These are phyloP conservation scores for Chaetophractus vellerosus DNA, from an alignment of 2,797 vertebrate species.

Conservation along the genomic window DNA sequence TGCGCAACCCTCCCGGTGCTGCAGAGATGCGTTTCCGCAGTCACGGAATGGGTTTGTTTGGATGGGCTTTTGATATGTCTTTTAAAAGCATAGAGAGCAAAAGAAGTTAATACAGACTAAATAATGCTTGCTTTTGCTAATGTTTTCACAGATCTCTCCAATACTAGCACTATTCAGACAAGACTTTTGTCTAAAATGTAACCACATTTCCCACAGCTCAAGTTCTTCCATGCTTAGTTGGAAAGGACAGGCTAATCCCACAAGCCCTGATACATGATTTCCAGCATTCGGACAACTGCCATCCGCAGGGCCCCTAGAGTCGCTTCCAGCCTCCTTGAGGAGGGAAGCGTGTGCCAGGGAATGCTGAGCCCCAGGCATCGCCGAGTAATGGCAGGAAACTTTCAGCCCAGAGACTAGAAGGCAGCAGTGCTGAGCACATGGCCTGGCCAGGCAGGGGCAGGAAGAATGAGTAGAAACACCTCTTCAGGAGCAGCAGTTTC, in stretches of 20 bases:
- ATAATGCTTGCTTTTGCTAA: not conserved
- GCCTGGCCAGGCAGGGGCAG: not conserved
- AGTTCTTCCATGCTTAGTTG: not conserved
- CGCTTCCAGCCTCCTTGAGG: not conserved
- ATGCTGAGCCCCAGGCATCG: not conserved
- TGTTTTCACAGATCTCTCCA: not conserved
- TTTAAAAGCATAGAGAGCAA: not conserved
- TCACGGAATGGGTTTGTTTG: too few species aligned
- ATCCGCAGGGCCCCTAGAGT: not conserved
- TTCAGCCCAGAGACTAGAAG: not conserved
- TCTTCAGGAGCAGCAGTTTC: not conserved
- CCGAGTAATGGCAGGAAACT: not conserved
- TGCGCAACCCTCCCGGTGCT: too few species aligned
- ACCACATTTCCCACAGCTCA: not conserved
- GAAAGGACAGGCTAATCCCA: not conserved
- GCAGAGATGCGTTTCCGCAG: too few species aligned
- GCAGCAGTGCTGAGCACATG: not conserved
- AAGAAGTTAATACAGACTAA: not conserved
- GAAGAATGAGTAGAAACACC: not conserved
- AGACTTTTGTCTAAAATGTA: not conserved
- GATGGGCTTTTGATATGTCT: not conserved
- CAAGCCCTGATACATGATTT: not conserved
- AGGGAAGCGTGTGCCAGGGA: not conserved
- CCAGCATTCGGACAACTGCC: not conserved
- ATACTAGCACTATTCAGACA: not conserved